These are phyloP conservation scores for Myiagra hebetior DNA, from an alignment of 2,113 vertebrate species.

Conservation along the genomic window DNA sequence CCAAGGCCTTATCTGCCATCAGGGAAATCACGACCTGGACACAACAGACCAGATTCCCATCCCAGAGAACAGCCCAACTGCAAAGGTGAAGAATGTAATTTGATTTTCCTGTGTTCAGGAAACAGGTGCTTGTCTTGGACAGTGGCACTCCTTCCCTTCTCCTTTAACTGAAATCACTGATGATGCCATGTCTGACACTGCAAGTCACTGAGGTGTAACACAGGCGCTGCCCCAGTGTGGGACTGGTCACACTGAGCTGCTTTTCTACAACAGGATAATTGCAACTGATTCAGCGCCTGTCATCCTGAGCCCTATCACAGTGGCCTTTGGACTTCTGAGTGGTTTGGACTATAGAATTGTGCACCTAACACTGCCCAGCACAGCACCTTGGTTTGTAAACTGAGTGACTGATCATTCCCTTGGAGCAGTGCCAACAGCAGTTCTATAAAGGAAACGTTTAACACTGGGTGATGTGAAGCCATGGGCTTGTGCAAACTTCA, in stretches of 20 bases:
- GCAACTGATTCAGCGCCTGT: constrained; percentile 16
- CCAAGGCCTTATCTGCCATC: background rate
- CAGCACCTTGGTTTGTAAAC: background rate
- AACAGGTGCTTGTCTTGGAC: background rate
- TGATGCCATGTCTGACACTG: background rate
- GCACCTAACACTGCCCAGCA: background rate
- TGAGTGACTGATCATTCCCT: background rate
- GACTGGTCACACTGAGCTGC: background rate
- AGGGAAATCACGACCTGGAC: background rate
- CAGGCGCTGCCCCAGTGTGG: background rate
- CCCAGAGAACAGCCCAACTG: background rate
- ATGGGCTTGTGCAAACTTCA: background rate
- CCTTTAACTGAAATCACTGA: background rate
- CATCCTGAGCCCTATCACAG: background rate
- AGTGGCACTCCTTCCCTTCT: background rate
- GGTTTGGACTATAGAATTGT: background rate
- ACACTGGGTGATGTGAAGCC: background rate
- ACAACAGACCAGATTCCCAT: background rate
- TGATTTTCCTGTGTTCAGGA: background rate
- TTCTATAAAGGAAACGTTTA: background rate
- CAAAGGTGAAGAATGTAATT: background rate
- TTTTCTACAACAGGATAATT: background rate
- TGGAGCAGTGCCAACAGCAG: background rate
- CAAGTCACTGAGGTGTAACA: constrained; percentile 16
- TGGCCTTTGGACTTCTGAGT: background rate